These are phyloP conservation scores for Tenebrosternarchus preto DNA, from an alignment of 2,113 vertebrate species.

Conservation along the genomic window DNA sequence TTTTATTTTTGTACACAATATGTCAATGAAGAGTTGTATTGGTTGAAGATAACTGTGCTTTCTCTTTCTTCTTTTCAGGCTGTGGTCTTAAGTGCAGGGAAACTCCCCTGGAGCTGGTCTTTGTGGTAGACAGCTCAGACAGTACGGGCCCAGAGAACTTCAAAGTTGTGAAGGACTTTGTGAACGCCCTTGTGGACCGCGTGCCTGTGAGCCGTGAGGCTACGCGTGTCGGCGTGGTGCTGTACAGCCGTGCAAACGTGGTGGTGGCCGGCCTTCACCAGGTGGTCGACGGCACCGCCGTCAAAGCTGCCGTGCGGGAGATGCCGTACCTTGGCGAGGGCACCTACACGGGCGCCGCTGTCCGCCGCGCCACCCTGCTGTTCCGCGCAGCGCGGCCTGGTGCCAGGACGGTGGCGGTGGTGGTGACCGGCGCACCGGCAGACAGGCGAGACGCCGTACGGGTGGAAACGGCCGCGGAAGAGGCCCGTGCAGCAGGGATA, in stretches of 20 bases:
- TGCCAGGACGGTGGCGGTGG: constrained; percentile 78
- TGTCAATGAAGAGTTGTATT: not conserved
- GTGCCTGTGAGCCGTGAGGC: constrained; percentile 63
- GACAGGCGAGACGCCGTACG: constrained; percentile 72
- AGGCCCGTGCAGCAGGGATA: constrained; percentile 63
- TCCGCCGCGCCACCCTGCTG: constrained; percentile 70
- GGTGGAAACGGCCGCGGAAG: constrained; percentile 66
- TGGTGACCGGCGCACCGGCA: constrained; percentile 80
- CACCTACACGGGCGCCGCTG: constrained; percentile 80
- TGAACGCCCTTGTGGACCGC: constrained; percentile 76
- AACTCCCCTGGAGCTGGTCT: constrained; percentile 82
- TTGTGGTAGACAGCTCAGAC: constrained; percentile 89
- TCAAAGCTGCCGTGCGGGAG: constrained; percentile 74
- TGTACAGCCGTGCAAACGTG: constrained; percentile 80
- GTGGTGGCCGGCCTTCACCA: constrained; percentile 75
- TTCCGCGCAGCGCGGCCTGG: constrained; percentile 70
- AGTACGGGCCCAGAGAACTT: constrained; percentile 85
- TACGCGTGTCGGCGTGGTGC: constrained; percentile 77
- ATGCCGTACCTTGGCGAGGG: constrained; percentile 86
- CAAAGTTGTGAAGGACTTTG: constrained; percentile 81
- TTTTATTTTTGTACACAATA: no score
- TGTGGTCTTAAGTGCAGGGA: constrained; percentile 81
- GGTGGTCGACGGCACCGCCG: constrained; percentile 62
- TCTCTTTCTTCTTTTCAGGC: constrained; percentile 65
- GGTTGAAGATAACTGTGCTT: not conserved